Conservation (phyloP, 2,797 vertebrate genomes). For the Chiroxiphia lanceolata region DNA sequence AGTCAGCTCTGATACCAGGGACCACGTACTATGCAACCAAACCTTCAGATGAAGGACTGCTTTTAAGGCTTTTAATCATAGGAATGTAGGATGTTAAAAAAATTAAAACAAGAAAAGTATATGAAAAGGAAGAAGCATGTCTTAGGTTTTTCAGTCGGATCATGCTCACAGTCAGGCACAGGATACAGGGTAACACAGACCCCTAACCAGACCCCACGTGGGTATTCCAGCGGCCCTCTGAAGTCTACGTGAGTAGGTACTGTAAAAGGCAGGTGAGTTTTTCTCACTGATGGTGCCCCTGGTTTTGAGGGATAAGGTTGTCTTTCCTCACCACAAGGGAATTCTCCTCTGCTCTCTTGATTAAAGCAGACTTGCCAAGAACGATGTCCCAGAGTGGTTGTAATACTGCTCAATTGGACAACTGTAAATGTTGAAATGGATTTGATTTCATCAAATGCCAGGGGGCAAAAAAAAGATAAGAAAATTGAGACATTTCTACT, state of each 20-base stretch:
- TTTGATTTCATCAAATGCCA: background rate
- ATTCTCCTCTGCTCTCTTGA: background rate
- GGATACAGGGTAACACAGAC: background rate
- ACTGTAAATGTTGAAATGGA: background rate
- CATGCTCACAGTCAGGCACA: background rate
- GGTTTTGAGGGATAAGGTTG: background rate
- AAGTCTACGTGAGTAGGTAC: background rate
- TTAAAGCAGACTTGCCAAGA: background rate
- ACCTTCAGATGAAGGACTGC: background rate
- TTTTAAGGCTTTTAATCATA: background rate
- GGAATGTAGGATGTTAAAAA: background rate
- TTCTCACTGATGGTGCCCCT: background rate
- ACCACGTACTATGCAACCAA: fast-evolving
- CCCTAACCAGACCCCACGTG: fast-evolving
- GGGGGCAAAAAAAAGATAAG: background rate
- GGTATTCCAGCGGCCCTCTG: background rate
- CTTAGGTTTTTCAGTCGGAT: fast-evolving
- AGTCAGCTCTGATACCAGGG: background rate
- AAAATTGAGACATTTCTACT: background rate
- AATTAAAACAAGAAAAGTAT: background rate
- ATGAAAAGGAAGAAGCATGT: background rate
- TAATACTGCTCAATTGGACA: background rate
- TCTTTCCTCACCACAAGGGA: background rate
- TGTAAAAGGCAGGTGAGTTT: background rate
- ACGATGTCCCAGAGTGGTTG: background rate